phyloP scores from a whole-genome alignment of 2,888 invertebrate species.

The Chalcis sispes region DNA sequence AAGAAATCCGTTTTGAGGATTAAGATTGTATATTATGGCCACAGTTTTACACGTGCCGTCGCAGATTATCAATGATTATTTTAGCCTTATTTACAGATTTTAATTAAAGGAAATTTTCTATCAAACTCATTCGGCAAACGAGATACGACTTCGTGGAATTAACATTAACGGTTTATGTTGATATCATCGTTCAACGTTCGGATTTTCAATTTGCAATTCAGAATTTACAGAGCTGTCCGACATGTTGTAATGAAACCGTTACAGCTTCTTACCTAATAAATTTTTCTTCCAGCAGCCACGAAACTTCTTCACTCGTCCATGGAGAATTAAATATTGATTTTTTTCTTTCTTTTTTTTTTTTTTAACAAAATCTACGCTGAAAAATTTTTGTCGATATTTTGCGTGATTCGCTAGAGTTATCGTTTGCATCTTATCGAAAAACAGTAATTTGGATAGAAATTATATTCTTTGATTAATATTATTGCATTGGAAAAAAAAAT shows the following conservation, averaged over 20 bases:
- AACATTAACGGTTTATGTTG: slow-evolving; percentile 52
- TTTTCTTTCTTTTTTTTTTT: too few relatives aligned
- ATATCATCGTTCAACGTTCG: slow-evolving; percentile 16
- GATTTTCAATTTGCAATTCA: slow-evolving; percentile 55
- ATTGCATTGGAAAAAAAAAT: too few relatives aligned
- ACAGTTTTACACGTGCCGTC: slow-evolving; percentile 13
- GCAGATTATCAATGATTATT: background rate
- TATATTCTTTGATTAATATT: too few relatives aligned
- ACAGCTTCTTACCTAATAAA: slow-evolving; percentile 30
- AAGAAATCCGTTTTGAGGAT: background rate
- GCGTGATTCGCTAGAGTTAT: slow-evolving; percentile 19
- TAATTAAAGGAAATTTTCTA: slow-evolving; percentile 29
- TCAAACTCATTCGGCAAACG: background rate
- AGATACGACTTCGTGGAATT: slow-evolving; percentile 21
- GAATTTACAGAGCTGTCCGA: slow-evolving; percentile 43
- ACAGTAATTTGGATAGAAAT: slow-evolving; percentile 13
- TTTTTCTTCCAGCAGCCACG: slow-evolving; percentile 29
- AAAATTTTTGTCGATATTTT: slow-evolving; percentile 39
- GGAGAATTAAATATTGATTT: background rate
- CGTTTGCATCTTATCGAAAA: slow-evolving; percentile 23
- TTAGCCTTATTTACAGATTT: slow-evolving; percentile 19
- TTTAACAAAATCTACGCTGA: background rate
- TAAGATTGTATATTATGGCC: slow-evolving; percentile 18
- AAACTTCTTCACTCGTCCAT: slow-evolving; percentile 7
- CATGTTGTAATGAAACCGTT: slow-evolving; percentile 54